Conservation (phyloP, 2,888 invertebrate species). For the Chironomus tentans region DNA sequence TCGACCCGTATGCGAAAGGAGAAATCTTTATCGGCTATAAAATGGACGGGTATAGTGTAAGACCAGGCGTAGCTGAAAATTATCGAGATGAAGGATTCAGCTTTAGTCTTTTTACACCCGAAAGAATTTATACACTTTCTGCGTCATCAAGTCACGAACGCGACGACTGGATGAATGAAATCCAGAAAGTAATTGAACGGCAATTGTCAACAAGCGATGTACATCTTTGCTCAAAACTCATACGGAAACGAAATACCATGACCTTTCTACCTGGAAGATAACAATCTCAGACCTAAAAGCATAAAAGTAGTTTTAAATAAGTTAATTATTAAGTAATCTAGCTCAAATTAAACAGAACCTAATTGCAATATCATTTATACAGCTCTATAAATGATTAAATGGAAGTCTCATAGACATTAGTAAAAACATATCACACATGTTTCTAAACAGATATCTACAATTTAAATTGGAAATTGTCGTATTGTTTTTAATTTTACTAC, state of each 20-base stretch:
- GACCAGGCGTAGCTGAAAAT: constrained; percentile 55
- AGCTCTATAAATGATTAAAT: neutral
- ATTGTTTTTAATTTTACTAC: no score
- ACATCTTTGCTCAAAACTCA: constrained; percentile 59
- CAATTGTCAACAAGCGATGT: constrained; percentile 72
- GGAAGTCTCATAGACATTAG: neutral
- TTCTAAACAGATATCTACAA: no score
- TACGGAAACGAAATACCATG: constrained; percentile 63
- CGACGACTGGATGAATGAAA: constrained; percentile 68
- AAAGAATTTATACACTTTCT: constrained; percentile 64
- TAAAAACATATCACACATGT: neutral
- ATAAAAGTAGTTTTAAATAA: neutral
- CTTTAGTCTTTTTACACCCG: constrained; percentile 74
- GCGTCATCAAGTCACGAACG: constrained; percentile 68
- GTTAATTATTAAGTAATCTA: neutral
- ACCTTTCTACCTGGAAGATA: constrained; percentile 70
- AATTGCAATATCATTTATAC: neutral
- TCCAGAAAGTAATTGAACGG: constrained; percentile 63
- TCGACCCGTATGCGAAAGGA: constrained; percentile 83
- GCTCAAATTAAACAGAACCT: constrained; percentile 14
- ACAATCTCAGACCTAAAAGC: constrained; percentile 31
- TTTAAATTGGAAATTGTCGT: no score
- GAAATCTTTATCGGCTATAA: constrained; percentile 72
- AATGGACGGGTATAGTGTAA: constrained; percentile 64
- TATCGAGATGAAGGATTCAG: constrained; percentile 70